These are phyloP conservation scores for Helicoverpa assulta DNA, from an alignment of 2,888 invertebrate genomes.

Conservation along the genomic window DNA sequence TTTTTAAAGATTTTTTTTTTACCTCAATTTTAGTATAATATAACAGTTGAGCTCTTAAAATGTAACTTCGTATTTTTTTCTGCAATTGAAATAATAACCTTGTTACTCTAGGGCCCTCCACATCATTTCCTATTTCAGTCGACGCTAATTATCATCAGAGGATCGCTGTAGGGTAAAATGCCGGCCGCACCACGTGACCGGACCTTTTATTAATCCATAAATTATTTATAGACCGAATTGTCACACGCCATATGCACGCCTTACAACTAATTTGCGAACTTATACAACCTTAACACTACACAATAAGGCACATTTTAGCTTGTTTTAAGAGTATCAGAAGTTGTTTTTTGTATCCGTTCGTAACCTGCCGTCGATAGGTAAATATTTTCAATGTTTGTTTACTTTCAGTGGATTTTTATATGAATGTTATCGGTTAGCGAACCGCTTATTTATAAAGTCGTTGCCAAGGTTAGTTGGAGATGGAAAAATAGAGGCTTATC, in stretches of 20 bases:
- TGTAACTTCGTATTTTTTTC: neutral
- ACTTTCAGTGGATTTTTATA: conserved; percentile 51
- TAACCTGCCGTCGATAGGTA: conserved; percentile 54
- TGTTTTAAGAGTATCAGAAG: neutral
- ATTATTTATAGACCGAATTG: conserved; percentile 73
- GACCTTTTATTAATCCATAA: conserved; percentile 69
- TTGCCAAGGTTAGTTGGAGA: conserved; percentile 47
- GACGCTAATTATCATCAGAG: conserved; percentile 68
- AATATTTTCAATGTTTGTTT: conserved; percentile 66
- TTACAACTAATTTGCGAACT: conserved; percentile 44
- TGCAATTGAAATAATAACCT: conserved; percentile 16
- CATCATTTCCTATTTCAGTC: conserved; percentile 52
- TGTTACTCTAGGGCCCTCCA: conserved; percentile 48
- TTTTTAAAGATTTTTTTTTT: too few relatives aligned
- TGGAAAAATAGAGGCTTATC: conserved; percentile 47
- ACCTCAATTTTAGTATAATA: too few relatives aligned
- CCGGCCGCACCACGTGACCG: conserved; percentile 69
- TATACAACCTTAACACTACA: conserved; percentile 21
- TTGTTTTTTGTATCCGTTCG: conserved; percentile 33
- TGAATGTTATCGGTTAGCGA: conserved; percentile 59
- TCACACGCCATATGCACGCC: conserved; percentile 67
- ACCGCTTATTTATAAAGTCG: conserved; percentile 54
- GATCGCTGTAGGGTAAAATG: conserved; percentile 67
- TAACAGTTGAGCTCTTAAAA: too few relatives aligned
- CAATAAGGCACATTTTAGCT: conserved; percentile 37